Base-by-base conservation (phyloP, 2,888 invertebrate species). In the Acleris emargana region DNA sequence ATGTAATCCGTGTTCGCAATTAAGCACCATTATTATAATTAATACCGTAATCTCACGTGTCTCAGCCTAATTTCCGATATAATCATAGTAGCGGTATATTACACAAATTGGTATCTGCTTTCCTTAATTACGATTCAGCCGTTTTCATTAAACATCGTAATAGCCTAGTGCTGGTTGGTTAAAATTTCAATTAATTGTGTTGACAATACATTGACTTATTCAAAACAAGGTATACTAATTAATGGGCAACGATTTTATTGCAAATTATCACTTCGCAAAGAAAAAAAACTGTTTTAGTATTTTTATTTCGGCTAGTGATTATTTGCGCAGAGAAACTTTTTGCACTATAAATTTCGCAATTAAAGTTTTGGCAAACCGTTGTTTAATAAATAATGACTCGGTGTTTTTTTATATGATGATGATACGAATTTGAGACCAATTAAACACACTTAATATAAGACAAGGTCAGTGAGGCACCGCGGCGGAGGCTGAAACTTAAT, bases 11-110 rank as follows among this genome's bases (percentile, higher is more conserved):
- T 20, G 18, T 20, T 22, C 3, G 25, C 42, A 55, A 43, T 25
- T 57, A 55, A 25, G 25, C 55, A 25, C 17, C 16, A 45, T 57
- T 45, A 57, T 45, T 57, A 57, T 11, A 13, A 45, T 57, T 45
- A 57, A 45, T 22, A 13, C 7, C 17, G 43, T 45, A 57, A 43
- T 32, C 43, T 55, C 43, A 55, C 55, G 55, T 55, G 43, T 43
- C 55, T n/a, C n/a, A 16, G 43, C 22, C 43, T 43, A 55, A 45
- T 57, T 43, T 45, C 55, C 55, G 55, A 57, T 57, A 22, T 17
- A 45, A 16, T 45, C 16, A 45, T 45, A n/a, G 2, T 17, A 16
- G n/a, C n/a, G 38, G 38, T 38, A 32, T 32, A 38, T 38, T 17
- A 45, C 45, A 5, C 43, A 17, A 57, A 57, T 57, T 57, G 45